Evolutionary conservation across 2,113 vertebrate species (phyloP), one percentile per base, ranked within the genome.

Genomic region (Rhinoptilus africanus): DNA sequence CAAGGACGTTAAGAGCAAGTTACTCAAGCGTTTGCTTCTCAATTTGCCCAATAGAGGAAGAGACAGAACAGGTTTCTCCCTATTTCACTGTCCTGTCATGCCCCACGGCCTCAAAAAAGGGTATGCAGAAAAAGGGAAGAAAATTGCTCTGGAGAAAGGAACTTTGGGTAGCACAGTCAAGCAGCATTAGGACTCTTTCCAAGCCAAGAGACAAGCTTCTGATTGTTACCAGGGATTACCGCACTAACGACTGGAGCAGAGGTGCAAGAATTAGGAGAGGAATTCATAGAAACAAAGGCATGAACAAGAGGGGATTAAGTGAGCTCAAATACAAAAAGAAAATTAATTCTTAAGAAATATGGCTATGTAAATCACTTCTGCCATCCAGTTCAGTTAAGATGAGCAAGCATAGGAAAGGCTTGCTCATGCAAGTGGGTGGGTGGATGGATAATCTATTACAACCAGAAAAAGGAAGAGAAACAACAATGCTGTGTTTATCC

Each of bases 271-370:
- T 34, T 37, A 35, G 24, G 21, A 64, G n/a, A 57, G 20, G 26
- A 77, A 88, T 75, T 28, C 54, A 59, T 14, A 94, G 53, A 79
- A 96, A 78, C 57, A 93, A 92, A 83, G 32, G n/a, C 27, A 53
- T 7, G 9, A 92, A 63, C 45, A 77, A 34, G 20, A 80, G 39
- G 8, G 4, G 22, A 88, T 45, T n/a, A 60, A 56, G 21, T 6
- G 32, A 92, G n/a, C 57, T 93, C 78, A 76, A 80, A 73, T 8
- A 62, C 7, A 45, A 32, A 48, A 47, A 56, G 12, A 76, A 85
- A 73, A 43, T 5, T 15, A 1, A 41, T 79, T 83, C 27, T 57
- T 47, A 71, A 53, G 14, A 88, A 76, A 67, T 43, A 72, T 1
- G 4, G 28, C 19, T 41, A 19, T 2, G 6, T 39, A 69, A 93